Base-by-base conservation (phyloP, 1,140 invertebrate species). In the Sarcophaga bullata region DNA sequence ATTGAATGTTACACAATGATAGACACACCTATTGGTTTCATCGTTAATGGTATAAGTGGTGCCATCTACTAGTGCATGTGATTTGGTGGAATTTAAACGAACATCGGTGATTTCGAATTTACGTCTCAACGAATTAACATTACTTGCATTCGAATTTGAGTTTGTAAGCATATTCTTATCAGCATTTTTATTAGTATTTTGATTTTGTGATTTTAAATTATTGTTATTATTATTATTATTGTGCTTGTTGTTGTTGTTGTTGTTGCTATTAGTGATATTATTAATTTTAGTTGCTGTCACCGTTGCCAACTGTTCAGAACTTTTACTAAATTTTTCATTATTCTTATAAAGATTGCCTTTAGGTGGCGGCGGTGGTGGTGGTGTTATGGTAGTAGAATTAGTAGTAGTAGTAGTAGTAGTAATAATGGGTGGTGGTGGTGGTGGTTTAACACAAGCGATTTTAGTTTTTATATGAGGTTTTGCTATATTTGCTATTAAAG, bases 1-100 rank as follows among this genome's bases (percentile, higher is more conserved):
- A 17, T 68, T 68, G n/a, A 19, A 68, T 17, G 17, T 80, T 52
- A 73, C 48, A 84, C n/a, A 81, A 19, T 54, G 76, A 72, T 84
- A 82, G 48, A 84, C 84, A 82, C 80, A 84, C 84, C 84, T 83
- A 85, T 76, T 81, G 52, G 62, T 49, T 73, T 82, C 47, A 58
- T 86, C 84, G 82, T 85, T 88, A 73, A 87, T 84, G 85, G 88
- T 87, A 48, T 85, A 89, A 82, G 88, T 87, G 86, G 90, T 93
- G 86, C 92, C 92, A 81, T 91, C 90, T 83, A 90, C 92, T 80
- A 93, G 92, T 54, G 90, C 92, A 84, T 92, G 90, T 17, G 91
- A 91, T 90, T 96, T 96, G 19, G 95, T 95, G 4, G 93, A 95
- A 47, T 94, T 91, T 83, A 95, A 90, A 85, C 92, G 92, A 37